Percentiles rank a stretch among this genome's conserved stretches.
Evolutionary conservation across 2,888 invertebrate species (phyloP).

Genomic region (Dynastes tityus): DNA sequence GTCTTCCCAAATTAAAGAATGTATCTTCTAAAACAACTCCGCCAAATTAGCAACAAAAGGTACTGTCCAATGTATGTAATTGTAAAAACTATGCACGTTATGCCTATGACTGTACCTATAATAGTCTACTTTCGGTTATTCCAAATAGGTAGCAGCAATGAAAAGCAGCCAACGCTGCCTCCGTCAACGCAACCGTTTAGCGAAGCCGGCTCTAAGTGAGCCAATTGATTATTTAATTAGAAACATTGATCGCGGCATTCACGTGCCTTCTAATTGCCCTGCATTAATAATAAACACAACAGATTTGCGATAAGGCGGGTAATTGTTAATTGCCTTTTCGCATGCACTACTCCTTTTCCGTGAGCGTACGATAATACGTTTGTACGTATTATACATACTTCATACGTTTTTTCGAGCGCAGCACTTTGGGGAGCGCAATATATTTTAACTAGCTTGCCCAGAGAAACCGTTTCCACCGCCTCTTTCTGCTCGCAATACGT

Average conservation of each 20-base stretch:
- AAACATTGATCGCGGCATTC: slow-evolving; percentile 67
- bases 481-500: slow-evolving; percentile 7
- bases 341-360: slow-evolving; percentile 65
- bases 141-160: background rate
- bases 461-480: background rate
- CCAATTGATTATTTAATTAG: slow-evolving; percentile 70
- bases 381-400: background rate
- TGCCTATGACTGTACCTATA: no score
- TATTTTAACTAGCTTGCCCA: slow-evolving; percentile 20
- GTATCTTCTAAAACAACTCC: no score
- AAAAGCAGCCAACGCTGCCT: background rate
- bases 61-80: no score
- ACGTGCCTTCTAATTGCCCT: slow-evolving; percentile 70
- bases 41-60: no score
- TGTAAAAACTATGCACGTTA: no score
- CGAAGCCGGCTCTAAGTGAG: slow-evolving; percentile 57
- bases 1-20: no score
- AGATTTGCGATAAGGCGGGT: slow-evolving; percentile 70
- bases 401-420: slow-evolving; percentile 16
- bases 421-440: slow-evolving; percentile 22
- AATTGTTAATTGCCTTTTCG: slow-evolving; percentile 72
- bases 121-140: background rate
- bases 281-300: slow-evolving; percentile 72
- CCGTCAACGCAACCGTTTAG: slow-evolving; percentile 28
- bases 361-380: slow-evolving; percentile 12